Base-by-base conservation (phyloP, 2,113 vertebrate genomes). In the Lagopus muta region DNA sequence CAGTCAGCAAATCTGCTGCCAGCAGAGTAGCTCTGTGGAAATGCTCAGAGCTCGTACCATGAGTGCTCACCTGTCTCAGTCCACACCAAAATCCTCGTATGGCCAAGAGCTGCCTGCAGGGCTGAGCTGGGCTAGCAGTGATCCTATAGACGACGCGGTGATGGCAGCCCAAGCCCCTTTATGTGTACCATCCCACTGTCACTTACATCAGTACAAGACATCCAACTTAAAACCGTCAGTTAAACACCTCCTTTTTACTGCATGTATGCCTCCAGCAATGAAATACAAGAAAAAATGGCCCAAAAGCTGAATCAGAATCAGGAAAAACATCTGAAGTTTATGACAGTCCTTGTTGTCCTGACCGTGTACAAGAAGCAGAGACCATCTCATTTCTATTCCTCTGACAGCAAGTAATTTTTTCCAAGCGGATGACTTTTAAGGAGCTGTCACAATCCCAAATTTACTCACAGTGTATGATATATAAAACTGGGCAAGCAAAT, bases 361-460 rank as follows among this genome's bases (percentile, higher is more conserved):
- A 40, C 8, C 12, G 3, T 78, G 76, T 30, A 74, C 65, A 48
- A 66, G 72, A 74, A 93, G 16, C 83, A 86, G 83, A 42, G 48
- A 62, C 27, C 47, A 27, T 90, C 32, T 81, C 6, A 67, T 36
- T 75, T 93, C 43, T 22, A 32, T 54, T 55, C 76, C 22, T 55
- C 57, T 54, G 70, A 24, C 73, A 70, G 50, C 27, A 10, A 66
- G 57, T 38, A 66, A 64, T 55, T 64, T 73, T 92, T 84, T 73
- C 91, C 93, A 77, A 81, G 60, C 2, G 71, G 55, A 42, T 48
- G 78, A 43, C 45, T 78, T 92, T 38, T 50, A 60, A 92, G 86
- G 45, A 71, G 70, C 81, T 86, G 91, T 60, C 87, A 54, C 77
- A 24, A 74, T 67, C 94, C 89, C 77, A 62, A 55, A 75, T 82